Base-by-base conservation (phyloP, 2,888 invertebrate species). In the Lasioglossum leucozonium region DNA sequence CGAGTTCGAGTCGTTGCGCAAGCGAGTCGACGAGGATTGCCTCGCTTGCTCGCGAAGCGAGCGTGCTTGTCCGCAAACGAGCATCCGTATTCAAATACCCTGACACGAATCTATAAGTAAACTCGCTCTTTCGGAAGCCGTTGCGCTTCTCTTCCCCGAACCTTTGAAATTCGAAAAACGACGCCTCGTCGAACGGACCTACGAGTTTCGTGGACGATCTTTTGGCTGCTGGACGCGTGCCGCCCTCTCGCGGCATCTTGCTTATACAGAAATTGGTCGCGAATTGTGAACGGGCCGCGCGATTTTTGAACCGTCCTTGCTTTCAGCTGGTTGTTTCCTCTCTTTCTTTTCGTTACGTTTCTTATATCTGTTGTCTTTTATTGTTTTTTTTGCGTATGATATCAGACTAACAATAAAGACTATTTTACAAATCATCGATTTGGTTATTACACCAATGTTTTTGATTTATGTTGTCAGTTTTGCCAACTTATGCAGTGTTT, bases 1-100 rank as follows among this genome's bases (percentile, higher is more conserved):
- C 34, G 74, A 84, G 79, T 89, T 81, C 84, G 72, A 82, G 86
- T 79, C 55, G 81, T 93, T 92, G 92, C 93, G 92, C 90, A 93
- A 88, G 76, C 85, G 37, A 75, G 78, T 34, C 77, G 67, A 72
- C 65, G 76, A 67, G 51, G 42, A 82, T 82, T 44, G 71, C 67
- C 65, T 75, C 69, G 79, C 73, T 79, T 65, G 22, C 67, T 79
- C 47, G 51, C 55, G 16, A 30, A 11, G 69, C 55, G 72, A 77
- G 37, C 65, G 65, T 47, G 51, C 55, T 42, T 80, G 51, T 73
- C 55, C 34, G n/a, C 69, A 5, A 34, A 72, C 40, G 10, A 37
- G 74, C 78, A 62, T 71, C 83, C 77, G 82, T 74, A 73, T 82
- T 82, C 47, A 40, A 47, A 82, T 82, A 26, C 42, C 77, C 34